Conservation (phyloP, 1,140 invertebrate species). For the Cryptotermes secundus region DNA sequence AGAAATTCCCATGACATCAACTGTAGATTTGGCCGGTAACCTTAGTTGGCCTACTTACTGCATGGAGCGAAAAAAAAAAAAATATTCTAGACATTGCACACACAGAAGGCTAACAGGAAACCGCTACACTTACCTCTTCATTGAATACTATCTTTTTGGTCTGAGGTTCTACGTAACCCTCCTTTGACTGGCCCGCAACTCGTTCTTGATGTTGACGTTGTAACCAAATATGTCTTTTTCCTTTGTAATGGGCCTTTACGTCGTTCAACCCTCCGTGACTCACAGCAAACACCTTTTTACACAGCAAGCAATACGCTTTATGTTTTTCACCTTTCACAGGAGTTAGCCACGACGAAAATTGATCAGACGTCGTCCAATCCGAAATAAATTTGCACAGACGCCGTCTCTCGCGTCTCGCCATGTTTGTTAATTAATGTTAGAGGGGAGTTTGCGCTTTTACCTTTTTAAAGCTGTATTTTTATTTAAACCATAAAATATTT, state of each 20-base stretch:
- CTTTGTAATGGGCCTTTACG: constrained; percentile 46
- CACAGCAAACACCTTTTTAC: constrained; percentile 45
- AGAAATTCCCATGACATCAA: constrained; percentile 36
- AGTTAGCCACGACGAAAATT: constrained; percentile 43
- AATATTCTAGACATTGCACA: not conserved
- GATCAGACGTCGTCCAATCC: constrained; percentile 41
- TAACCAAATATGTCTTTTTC: constrained; percentile 42
- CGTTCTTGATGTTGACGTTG: constrained; percentile 25
- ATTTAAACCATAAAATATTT: not conserved
- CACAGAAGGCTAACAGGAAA: not conserved
- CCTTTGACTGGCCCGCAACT: constrained; percentile 20
- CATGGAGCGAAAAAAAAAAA: not conserved
- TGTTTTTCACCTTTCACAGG: constrained; percentile 44
- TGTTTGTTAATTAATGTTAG: constrained; percentile 37
- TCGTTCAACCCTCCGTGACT: constrained; percentile 45
- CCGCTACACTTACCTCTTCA: constrained; percentile 24
- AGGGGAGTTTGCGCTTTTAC: constrained; percentile 10
- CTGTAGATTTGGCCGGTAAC: constrained; percentile 31
- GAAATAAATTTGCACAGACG: constrained; percentile 46
- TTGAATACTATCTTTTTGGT: constrained; percentile 17
- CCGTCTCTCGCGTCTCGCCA: constrained; percentile 41
- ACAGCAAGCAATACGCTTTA: constrained; percentile 45
- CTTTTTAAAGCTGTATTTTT: constrained; percentile 1
- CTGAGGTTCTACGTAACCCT: constrained; percentile 18
- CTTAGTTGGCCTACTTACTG: constrained; percentile 28